Percentiles rank a stretch among this genome's conserved stretches.
Conservation (phyloP, 2,888 invertebrate genomes). For the Caenorhabditis japonica region DNA sequence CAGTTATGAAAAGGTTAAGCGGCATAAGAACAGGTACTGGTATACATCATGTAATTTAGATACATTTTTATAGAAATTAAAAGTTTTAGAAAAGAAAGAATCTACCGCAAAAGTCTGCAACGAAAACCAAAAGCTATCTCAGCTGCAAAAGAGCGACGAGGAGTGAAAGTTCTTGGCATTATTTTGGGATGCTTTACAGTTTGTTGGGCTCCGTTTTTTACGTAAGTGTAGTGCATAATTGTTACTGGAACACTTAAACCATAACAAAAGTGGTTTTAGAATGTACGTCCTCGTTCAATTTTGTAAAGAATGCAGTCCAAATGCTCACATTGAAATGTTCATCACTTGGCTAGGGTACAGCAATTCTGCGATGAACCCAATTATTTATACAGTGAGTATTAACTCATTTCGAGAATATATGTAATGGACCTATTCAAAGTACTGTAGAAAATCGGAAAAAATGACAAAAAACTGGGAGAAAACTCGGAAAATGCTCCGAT, state of each 20-base stretch:
- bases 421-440: too few relatives aligned
- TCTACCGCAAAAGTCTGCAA: constrained; percentile 74
- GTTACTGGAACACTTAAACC: not conserved
- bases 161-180: constrained; percentile 76
- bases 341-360: constrained; percentile 77
- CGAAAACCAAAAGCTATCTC: constrained; percentile 77
- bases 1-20: constrained; percentile 75
- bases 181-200: constrained; percentile 77
- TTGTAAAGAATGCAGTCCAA: constrained; percentile 71
- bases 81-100: constrained; percentile 74
- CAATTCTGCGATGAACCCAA: constrained; percentile 77
- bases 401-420: not conserved
- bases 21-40: constrained; percentile 72
- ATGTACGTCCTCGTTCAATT: constrained; percentile 77
- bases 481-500: too few relatives aligned
- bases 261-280: too few relatives aligned
- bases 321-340: constrained; percentile 77
- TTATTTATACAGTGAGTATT: constrained; percentile 74
- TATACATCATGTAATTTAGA: not conserved
- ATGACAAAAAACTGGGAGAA: too few relatives aligned
- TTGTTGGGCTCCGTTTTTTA: constrained; percentile 77
- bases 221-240: constrained; percentile 50
- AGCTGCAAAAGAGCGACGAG: constrained; percentile 76
- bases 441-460: too few relatives aligned
- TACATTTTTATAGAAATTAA: not conserved